Conservation (phyloP, 2,113 vertebrate species). For the Lophotis ruficrista region DNA sequence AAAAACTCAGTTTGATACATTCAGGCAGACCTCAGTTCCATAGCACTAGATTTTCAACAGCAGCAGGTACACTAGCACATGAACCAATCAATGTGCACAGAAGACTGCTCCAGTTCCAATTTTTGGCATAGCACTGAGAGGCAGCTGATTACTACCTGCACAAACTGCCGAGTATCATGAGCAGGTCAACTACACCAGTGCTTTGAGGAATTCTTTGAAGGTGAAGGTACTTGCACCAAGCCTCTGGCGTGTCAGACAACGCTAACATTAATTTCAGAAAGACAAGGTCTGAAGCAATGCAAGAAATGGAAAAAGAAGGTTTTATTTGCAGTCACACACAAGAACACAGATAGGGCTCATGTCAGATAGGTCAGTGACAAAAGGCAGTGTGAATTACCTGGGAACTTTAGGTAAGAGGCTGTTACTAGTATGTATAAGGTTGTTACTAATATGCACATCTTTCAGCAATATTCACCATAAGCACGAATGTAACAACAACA, state of each 20-base stretch:
- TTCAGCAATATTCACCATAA: not conserved
- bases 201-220: not conserved
- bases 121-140: not conserved
- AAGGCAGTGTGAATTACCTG: not conserved
- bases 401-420: not conserved
- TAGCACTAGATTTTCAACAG: not conserved
- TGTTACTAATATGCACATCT: not conserved
- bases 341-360: not conserved
- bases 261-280: fast-evolving
- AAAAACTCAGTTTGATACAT: not conserved
- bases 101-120: not conserved
- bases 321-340: not conserved
- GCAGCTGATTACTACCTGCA: not conserved
- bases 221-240: not conserved
- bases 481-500: not conserved
- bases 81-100: not conserved
- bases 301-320: not conserved
- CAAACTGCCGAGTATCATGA: not conserved
- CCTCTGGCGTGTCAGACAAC: not conserved
- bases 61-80: not conserved
- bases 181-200: not conserved
- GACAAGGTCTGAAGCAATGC: not conserved
- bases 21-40: not conserved
- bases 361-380: not conserved
- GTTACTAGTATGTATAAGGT: not conserved